Conservation (phyloP, 2,797 vertebrate species). For the Xyrichtys novacula region DNA sequence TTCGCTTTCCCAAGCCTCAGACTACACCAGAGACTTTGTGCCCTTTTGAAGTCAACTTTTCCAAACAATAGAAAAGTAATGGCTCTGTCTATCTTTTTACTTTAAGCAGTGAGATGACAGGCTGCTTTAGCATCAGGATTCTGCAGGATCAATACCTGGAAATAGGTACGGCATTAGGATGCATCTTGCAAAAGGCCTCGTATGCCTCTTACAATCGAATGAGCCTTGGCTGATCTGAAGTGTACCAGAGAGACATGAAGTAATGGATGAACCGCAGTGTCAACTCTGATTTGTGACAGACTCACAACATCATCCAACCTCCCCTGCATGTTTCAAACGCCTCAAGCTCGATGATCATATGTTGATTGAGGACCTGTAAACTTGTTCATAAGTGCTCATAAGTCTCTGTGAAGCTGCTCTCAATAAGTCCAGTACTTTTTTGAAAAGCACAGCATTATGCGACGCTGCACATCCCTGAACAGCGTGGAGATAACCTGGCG, state of each 20-base stretch:
- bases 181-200: conserved; percentile 59
- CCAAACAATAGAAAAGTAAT: conserved; percentile 76
- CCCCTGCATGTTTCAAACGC: conserved; percentile 41
- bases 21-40: conserved; percentile 67
- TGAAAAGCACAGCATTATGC: conserved; percentile 46
- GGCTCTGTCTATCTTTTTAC: conserved; percentile 57
- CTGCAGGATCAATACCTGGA: conserved; percentile 70
- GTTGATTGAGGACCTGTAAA: conserved; percentile 60
- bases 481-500: conserved; percentile 14
- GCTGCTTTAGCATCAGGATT: conserved; percentile 50
- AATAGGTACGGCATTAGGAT: conserved; percentile 66
- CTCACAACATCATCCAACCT: conserved; percentile 55
- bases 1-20: conserved; percentile 69
- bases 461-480: conserved; percentile 32
- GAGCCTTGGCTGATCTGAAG: conserved; percentile 56
- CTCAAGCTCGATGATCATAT: conserved; percentile 44
- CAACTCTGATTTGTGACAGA: conserved; percentile 47
- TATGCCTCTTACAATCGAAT: conserved; percentile 68
- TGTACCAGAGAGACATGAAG: conserved; percentile 42
- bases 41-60: conserved; percentile 82
- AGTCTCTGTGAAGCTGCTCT: conserved; percentile 54
- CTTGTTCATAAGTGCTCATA: too few relatives aligned
- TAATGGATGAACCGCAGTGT: conserved; percentile 62
- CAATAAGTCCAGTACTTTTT: conserved; percentile 37
- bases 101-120: conserved; percentile 66